Percentiles rank a stretch among this genome's conserved stretches.
phyloP scores from a whole-genome alignment of 2,888 invertebrate species.

The Lasioglossum oenotherae region DNA sequence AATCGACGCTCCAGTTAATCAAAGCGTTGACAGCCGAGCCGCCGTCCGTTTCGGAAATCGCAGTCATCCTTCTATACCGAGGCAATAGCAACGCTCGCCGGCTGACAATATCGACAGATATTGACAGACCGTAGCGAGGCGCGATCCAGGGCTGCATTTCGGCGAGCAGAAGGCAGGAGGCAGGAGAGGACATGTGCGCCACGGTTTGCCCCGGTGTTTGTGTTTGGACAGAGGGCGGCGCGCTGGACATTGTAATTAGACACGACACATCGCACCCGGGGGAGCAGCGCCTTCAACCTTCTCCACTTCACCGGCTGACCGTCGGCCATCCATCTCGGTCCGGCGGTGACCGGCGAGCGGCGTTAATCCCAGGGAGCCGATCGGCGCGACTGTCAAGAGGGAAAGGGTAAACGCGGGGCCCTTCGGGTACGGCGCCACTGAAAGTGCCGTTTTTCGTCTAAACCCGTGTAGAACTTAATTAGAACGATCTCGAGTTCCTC shows the following conservation, averaged over 20 bases:
- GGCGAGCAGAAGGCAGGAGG: constrained; percentile 29
- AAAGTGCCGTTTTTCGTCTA: too few species aligned
- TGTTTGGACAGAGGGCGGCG: constrained; percentile 80
- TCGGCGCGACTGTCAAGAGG: not conserved
- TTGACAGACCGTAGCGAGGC: constrained; percentile 72
- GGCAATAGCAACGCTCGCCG: constrained; percentile 45
- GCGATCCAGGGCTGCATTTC: constrained; percentile 64
- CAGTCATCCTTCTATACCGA: constrained; percentile 14
- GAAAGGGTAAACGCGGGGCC: not conserved
- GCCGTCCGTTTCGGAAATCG: constrained; percentile 22
- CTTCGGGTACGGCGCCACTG: not conserved
- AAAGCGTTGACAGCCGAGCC: constrained; percentile 18
- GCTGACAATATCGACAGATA: constrained; percentile 75
- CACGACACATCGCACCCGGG: constrained; percentile 83
- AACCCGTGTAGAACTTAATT: not conserved
- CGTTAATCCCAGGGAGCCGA: constrained; percentile 6
- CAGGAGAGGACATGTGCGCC: constrained; percentile 18
- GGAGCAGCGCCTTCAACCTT: constrained; percentile 66
- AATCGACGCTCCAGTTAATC: constrained; percentile 16
- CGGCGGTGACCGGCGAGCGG: not conserved
- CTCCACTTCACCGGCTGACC: constrained; percentile 40
- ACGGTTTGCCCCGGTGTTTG: constrained; percentile 79
- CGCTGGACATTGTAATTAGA: constrained; percentile 84
- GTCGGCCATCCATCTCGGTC: constrained; percentile 51
- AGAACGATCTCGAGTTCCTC: not conserved